Percentiles rank a stretch among this genome's conserved stretches.
phyloP scores from a whole-genome alignment of 2,113 vertebrate genomes.

The Hyla sarda region DNA sequence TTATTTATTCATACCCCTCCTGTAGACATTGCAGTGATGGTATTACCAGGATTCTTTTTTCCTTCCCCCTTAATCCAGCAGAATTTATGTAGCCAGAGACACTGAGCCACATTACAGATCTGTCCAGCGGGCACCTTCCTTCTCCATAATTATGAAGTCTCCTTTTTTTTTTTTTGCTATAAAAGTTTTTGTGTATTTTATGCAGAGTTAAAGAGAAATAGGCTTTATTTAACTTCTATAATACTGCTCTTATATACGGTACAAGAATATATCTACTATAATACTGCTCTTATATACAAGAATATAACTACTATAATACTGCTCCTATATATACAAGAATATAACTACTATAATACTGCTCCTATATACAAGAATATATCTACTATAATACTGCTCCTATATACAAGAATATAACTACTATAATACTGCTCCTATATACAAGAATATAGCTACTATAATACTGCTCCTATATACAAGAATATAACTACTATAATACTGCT shows the following conservation, averaged over 20 bases:
- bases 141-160: neutral
- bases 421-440: neutral
- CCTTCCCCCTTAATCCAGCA: neutral
- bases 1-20: neutral
- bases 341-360: constrained; percentile 11
- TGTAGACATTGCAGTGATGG: neutral
- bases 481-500: neutral
- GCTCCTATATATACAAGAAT: neutral
- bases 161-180: neutral
- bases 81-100: neutral
- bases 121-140: neutral
- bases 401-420: neutral
- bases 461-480: neutral
- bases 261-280: neutral
- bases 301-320: constrained; percentile 7
- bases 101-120: neutral
- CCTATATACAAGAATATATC: neutral
- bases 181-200: neutral
- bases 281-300: neutral
- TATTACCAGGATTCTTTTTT: neutral
- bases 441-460: no score
- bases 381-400: constrained; percentile 1
- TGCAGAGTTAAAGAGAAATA: no score
- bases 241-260: neutral
- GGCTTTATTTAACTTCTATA: neutral